Conservation (phyloP, 2,113 vertebrate species). For the Cariama cristata region DNA sequence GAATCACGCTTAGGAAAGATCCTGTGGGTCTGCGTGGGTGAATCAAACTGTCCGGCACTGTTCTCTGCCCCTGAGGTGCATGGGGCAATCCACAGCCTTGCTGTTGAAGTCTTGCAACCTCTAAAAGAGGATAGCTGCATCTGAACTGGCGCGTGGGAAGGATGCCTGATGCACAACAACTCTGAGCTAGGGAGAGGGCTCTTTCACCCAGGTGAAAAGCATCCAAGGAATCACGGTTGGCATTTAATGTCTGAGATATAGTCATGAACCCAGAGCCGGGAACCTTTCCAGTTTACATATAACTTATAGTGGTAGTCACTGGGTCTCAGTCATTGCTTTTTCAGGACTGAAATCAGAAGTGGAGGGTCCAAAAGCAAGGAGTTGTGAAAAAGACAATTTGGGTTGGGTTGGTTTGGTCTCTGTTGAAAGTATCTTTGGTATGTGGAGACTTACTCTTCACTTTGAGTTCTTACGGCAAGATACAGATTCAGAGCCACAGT, state of each 20-base stretch:
- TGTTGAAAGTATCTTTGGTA: neutral
- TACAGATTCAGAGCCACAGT: neutral
- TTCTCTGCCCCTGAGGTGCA: neutral
- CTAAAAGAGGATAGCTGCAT: neutral
- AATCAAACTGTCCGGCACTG: neutral
- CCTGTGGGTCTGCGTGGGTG: fast-evolving
- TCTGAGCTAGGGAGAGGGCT: neutral
- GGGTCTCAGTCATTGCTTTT: neutral
- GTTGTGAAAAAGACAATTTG: neutral
- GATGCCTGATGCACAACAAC: neutral
- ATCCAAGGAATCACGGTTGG: neutral
- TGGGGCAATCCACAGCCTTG: neutral
- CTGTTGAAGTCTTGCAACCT: neutral
- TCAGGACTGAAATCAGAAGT: neutral
- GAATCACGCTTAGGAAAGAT: fast-evolving
- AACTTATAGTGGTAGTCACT: neutral
- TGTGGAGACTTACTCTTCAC: neutral
- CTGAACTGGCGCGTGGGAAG: neutral
- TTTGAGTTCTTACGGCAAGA: neutral
- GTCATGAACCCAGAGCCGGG: neutral
- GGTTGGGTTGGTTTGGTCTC: neutral
- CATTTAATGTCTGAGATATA: neutral
- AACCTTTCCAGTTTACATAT: neutral
- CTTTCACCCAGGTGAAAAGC: neutral
- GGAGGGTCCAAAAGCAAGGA: neutral